Evolutionary conservation across 2,113 vertebrate species (phyloP).

Genomic region (Hepsetus odoe): DNA sequence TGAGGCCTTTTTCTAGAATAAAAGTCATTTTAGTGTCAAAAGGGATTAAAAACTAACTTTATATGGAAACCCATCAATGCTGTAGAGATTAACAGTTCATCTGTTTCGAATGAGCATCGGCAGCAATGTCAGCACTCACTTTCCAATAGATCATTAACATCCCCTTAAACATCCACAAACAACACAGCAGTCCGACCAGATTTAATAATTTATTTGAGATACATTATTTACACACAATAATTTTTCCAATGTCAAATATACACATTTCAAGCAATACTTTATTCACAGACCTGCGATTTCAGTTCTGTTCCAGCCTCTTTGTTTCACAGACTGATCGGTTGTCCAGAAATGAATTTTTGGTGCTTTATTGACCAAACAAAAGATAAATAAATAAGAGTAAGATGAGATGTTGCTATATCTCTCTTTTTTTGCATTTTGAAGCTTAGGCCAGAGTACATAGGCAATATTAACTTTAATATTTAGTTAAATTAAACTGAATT

Average conservation of each 20-base stretch:
- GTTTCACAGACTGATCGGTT: conserved; percentile 51
- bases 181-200: conserved; percentile 18
- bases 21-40: conserved; percentile 9
- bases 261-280: conserved; percentile 57
- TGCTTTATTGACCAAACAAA: conserved; percentile 43
- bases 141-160: conserved; percentile 6
- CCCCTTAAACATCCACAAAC: neutral
- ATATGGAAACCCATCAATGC: neutral
- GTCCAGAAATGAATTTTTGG: conserved; percentile 47
- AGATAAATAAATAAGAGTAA: conserved; percentile 29
- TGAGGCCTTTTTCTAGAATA: conserved; percentile 1
- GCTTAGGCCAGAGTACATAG: conserved; percentile 39
- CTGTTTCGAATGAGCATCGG: neutral
- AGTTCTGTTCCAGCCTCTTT: conserved; percentile 29
- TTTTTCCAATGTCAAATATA: conserved; percentile 43
- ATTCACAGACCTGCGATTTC: conserved; percentile 42
- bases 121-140: neutral
- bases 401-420: conserved; percentile 16
- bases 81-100: neutral
- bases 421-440: conserved; percentile 10
- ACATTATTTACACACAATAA: conserved; percentile 57
- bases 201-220: conserved; percentile 57
- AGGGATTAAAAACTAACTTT: neutral
- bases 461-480: conserved; percentile 30
- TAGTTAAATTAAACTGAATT: conserved; percentile 12